Evolutionary conservation across 2,113 vertebrate genomes (phyloP).

Genomic region (Solea solea): DNA sequence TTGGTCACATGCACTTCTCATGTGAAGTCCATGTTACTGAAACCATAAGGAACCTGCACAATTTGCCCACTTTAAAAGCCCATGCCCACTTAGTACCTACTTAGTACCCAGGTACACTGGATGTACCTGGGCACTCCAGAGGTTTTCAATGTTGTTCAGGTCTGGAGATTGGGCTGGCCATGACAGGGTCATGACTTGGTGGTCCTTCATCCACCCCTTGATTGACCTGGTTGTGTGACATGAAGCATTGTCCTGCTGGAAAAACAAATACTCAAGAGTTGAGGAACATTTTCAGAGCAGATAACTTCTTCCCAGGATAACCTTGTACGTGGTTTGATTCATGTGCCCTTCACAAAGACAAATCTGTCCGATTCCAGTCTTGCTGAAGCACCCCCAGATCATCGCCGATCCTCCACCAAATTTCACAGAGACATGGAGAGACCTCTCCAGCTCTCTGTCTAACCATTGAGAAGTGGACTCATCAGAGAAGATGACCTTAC

Average conservation of each 20-base stretch:
- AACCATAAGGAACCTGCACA: no score
- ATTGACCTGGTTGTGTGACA: background rate
- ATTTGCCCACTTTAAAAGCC: no score
- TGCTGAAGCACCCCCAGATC: background rate
- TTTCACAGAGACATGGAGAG: background rate
- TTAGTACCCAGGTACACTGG: no score
- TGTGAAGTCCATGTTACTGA: no score
- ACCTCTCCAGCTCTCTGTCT: background rate
- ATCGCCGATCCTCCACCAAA: background rate
- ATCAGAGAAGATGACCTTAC: background rate
- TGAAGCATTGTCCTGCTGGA: background rate
- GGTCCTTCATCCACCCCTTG: background rate
- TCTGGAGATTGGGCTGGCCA: background rate
- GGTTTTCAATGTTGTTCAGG: slow-evolving; percentile 2
- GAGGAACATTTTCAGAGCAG: background rate
- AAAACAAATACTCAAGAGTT: background rate
- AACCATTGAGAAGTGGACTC: slow-evolving; percentile 1
- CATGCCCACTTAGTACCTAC: no score
- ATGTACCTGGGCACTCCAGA: background rate
- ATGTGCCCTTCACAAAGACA: background rate
- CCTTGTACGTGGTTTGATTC: background rate
- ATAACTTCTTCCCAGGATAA: no score
- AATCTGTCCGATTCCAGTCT: background rate
- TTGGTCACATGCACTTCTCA: no score
- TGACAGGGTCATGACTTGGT: background rate